phyloP scores from a whole-genome alignment of 2,113 vertebrate species.

The Platichthys stellatus region DNA sequence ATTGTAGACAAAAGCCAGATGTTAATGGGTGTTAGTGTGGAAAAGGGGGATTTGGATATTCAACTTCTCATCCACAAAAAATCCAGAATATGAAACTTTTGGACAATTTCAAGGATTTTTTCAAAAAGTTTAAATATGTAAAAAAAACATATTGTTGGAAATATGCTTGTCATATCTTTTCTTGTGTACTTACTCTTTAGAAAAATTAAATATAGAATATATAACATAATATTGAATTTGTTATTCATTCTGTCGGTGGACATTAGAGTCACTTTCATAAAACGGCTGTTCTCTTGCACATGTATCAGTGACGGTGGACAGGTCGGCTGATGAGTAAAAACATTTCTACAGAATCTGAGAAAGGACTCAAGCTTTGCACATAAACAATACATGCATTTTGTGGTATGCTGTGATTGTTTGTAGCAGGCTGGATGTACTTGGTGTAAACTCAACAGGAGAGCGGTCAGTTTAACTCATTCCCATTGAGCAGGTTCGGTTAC shows the following conservation, averaged over 20 bases:
- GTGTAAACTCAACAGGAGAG: constrained; percentile 7
- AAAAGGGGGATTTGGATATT: no score
- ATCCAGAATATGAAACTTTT: no score
- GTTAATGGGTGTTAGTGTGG: no score
- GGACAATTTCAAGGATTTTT: no score
- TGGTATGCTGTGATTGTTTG: not conserved
- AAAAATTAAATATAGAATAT: no score
- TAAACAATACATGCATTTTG: not conserved
- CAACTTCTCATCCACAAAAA: no score
- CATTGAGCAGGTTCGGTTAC: constrained; percentile 65
- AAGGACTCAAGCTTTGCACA: not conserved
- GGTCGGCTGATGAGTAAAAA: no score
- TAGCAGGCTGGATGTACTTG: not conserved
- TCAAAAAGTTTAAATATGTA: no score
- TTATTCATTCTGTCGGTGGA: not conserved
- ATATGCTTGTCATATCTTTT: not conserved
- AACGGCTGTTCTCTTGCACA: not conserved
- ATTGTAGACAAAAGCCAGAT: no score
- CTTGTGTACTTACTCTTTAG: not conserved
- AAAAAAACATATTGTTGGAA: no score
- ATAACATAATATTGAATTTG: no score
- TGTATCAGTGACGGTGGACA: not conserved
- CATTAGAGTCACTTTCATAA: not conserved
- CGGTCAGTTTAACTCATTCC: constrained; percentile 44
- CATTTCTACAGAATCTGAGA: not conserved